These are phyloP conservation scores for Volucella inanis DNA, from an alignment of 2,888 invertebrate genomes.

Conservation along the genomic window DNA sequence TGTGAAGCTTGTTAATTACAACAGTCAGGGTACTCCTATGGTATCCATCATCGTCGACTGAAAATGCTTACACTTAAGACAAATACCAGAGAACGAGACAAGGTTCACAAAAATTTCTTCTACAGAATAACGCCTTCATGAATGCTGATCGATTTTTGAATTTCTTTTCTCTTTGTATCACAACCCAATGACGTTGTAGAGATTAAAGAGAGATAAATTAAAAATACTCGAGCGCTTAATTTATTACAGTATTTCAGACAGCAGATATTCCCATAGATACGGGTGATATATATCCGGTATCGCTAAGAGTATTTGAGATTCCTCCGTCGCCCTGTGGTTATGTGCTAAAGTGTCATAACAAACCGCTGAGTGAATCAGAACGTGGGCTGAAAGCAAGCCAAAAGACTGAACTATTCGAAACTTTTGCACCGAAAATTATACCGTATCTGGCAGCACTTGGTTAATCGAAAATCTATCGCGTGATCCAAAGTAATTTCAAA, in stretches of 20 bases:
- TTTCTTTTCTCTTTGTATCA: background rate
- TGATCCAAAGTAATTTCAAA: conserved; percentile 54
- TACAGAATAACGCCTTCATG: background rate
- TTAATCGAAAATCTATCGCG: conserved; percentile 38
- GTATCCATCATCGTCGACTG: conserved; percentile 54
- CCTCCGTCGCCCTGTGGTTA: conserved; percentile 1
- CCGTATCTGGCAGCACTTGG: conserved; percentile 17
- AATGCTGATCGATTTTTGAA: background rate
- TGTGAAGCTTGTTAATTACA: conserved; percentile 57
- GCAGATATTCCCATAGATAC: background rate
- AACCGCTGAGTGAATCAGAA: background rate
- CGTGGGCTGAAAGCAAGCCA: no score
- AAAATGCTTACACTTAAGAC: conserved; percentile 26
- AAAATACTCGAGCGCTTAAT: background rate
- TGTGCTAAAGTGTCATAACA: conserved; percentile 49
- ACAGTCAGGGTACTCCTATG: conserved; percentile 13
- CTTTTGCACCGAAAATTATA: conserved; percentile 10
- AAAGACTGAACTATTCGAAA: background rate
- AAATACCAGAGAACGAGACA: conserved; percentile 7
- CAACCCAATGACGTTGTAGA: background rate
- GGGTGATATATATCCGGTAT: background rate
- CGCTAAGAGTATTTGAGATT: background rate
- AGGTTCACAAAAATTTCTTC: background rate
- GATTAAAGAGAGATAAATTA: conserved; percentile 5
- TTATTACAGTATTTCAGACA: background rate